Evolutionary conservation across 2,888 invertebrate genomes (phyloP), one percentile per base, ranked within the genome.

Genomic region (Nemapogon koenigi): DNA sequence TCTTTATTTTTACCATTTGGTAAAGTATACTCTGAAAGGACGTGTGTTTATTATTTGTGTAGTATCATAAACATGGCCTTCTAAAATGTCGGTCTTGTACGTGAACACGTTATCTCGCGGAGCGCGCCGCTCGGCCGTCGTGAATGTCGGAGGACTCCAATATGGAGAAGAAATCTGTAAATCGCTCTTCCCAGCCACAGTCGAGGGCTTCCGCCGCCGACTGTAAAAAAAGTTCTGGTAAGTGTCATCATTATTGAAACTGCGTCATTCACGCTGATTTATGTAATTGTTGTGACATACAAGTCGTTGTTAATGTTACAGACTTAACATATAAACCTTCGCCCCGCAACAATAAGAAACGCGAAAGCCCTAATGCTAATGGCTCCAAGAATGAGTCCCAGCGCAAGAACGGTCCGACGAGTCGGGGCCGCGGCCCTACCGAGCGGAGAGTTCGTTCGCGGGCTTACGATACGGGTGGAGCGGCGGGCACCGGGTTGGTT

Each of bases 131-230:
- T 76, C 70, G 67, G 57, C 58, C 61, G 55, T 63, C 58, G 72
- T 81, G 65, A 64, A 73, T 78, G 78, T 81, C 81, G 67, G 80
- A 82, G 59, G 79, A 78, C 57, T 67, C 69, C 68, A 75, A 76
- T 50, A 90, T 90, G 90, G 90, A 89, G 81, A 89, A 89, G 72
- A 91, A 90, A 79, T 81, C 84, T 64, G 82, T 83, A 62, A 82
- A 81, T 71, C 85, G 85, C 72, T 80, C 83, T 60, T 71, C 82
- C 66, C 85, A 86, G 72, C 79, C 83, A 76, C 84, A 85, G 66
- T 71, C 85, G 73, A 90, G 87, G 83, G 85, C 84, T 59, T 66
- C 80, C 50, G 78, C 82, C 79, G 81, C 84, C 89, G 91, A 91
- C 71, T 79, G 83, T 55, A 90, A 88, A 63, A 89, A 88, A 69